These are phyloP conservation scores for Drosophila hamatofila DNA, from an alignment of 2,888 invertebrate species.

Conservation along the genomic window DNA sequence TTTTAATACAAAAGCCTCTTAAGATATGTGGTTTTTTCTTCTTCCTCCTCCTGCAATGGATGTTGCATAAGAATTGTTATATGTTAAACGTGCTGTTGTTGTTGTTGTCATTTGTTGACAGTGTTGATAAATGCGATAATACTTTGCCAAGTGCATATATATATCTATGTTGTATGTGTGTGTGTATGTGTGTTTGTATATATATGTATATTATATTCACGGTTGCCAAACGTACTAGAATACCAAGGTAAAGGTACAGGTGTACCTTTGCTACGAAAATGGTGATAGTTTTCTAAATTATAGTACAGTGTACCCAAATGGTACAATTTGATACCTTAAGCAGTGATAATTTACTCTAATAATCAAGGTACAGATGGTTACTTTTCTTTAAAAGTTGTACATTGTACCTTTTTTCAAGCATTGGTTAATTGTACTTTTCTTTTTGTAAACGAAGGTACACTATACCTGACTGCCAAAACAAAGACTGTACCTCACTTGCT, in stretches of 20 bases:
- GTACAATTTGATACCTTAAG: neutral
- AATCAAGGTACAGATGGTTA: too few relatives aligned
- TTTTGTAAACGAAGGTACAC: neutral
- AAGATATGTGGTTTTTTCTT: conserved; percentile 74
- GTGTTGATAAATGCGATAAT: conserved; percentile 46
- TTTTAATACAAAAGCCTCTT: conserved; percentile 81
- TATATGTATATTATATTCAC: conserved; percentile 20
- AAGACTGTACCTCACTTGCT: neutral
- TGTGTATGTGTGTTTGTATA: conserved; percentile 30
- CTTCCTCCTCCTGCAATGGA: conserved; percentile 25
- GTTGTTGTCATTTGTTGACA: conserved; percentile 16
- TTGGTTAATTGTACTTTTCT: too few relatives aligned
- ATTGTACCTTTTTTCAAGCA: neutral
- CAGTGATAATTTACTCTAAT: too few relatives aligned
- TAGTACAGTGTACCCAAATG: neutral
- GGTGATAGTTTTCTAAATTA: neutral
- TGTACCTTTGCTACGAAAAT: neutral
- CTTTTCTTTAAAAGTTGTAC: neutral
- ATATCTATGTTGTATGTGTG: conserved; percentile 35
- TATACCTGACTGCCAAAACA: too few relatives aligned
- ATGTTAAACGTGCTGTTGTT: conserved; percentile 25
- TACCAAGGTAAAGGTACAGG: neutral
- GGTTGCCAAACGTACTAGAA: neutral
- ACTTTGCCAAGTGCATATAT: conserved; percentile 46
- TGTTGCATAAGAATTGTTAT: conserved; percentile 36